Base-by-base conservation (phyloP, 2,797 vertebrate species). In the Crotalus adamanteus region DNA sequence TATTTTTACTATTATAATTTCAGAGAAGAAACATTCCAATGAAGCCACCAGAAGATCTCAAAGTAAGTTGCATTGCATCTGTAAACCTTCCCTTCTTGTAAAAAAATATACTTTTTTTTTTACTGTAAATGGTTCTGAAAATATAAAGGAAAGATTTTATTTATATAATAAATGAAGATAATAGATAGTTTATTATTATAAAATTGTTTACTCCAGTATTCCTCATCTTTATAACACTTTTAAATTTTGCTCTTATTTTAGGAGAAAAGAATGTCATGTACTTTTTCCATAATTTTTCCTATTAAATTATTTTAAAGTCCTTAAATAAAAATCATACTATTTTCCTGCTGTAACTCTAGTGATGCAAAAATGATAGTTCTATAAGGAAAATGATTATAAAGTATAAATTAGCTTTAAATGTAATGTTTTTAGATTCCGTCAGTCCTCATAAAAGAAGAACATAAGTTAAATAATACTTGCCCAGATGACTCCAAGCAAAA, bases 1-100 rank as follows among this genome's bases (percentile, higher is more conserved):
- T 90, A 51, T 86, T 92, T n/a, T 51, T 61, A 8, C n/a, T 37
- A 63, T 94, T 97, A 93, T 95, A 28, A 90, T 53, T 98, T 90
- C 97, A 99, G 99, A 99, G 98, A 96, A 98, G 99, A 97, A 99
- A 98, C 85, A 97, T 99, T 90, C 97, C 98, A 1, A 92, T 97
- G 90, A 99, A 98, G 96, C 97, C 97, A 60, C 94, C 97, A 6
- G 99, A 99, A 90, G 99, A 99, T 94, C 97, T 95, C 88, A 99
- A 99, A 96, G 98, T 98, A 91, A 97, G 96, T 96, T 95, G 20
- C 37, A 13, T 26, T 60, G 1, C 12, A 37, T 60, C n/a, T 56
- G 7, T 22, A 92, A 11, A 26, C 63, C 13, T 55, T 4, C 8
- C n/a, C 55, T 5, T 88, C 3, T 60, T 31, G n/a, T 89, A 83